These are phyloP conservation scores for Volucella inflata DNA, from an alignment of 2,888 invertebrate species.

Conservation along the genomic window DNA sequence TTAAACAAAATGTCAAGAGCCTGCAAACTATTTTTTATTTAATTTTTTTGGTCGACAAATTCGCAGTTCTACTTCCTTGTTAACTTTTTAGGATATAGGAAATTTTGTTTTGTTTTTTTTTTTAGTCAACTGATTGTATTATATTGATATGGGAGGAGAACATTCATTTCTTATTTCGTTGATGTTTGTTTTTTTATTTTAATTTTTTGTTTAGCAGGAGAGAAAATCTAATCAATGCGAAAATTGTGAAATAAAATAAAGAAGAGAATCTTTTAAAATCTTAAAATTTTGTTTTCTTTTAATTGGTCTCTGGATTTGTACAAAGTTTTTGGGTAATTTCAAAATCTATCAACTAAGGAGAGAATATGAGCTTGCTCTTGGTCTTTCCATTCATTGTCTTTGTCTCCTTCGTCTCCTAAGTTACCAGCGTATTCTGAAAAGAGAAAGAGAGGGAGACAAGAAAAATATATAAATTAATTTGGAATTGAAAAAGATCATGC, in stretches of 20 bases:
- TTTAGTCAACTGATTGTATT: constrained; percentile 39
- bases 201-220: constrained; percentile 19
- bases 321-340: constrained; percentile 79
- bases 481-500: too few species aligned
- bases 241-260: constrained; percentile 45
- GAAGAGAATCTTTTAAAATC: constrained; percentile 16
- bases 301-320: constrained; percentile 32
- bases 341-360: constrained; percentile 97
- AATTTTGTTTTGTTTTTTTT: constrained; percentile 7
- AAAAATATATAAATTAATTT: not conserved
- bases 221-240: not conserved
- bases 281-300: constrained; percentile 22
- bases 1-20: too few species aligned
- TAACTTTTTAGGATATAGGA: not conserved
- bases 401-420: constrained; percentile 94
- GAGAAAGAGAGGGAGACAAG: not conserved
- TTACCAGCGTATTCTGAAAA: constrained; percentile 96
- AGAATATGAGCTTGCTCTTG: constrained; percentile 96
- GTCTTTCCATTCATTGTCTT: constrained; percentile 89
- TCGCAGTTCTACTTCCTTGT: not conserved
- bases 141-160: constrained; percentile 35
- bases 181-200: constrained; percentile 16
- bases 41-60: too few species aligned
- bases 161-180: not conserved
- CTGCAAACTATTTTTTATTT: too few species aligned